Evolutionary conservation across 2,888 invertebrate genomes (phyloP).

Genomic region (Autographa pulchrina): DNA sequence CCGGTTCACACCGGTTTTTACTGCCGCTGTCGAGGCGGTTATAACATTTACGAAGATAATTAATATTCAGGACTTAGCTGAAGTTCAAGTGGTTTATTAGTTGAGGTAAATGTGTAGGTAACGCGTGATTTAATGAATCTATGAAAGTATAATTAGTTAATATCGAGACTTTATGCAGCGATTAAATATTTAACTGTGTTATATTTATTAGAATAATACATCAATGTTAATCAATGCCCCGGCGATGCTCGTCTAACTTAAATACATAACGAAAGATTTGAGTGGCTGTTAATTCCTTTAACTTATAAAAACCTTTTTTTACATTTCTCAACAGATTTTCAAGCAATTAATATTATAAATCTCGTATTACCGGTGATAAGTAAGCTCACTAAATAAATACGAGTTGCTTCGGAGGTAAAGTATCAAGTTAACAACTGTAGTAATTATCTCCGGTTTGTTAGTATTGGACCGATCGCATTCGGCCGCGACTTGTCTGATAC

Average conservation of each 20-base stretch:
- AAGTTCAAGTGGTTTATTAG: constrained; percentile 19
- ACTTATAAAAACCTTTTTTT: no score
- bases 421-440: constrained; percentile 46
- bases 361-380: not conserved
- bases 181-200: no score
- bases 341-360: not conserved
- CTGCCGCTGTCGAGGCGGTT: constrained; percentile 55
- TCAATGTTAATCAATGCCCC: no score
- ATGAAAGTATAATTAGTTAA: not conserved
- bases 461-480: constrained; percentile 34
- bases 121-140: not conserved
- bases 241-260: no score
- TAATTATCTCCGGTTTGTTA: constrained; percentile 38
- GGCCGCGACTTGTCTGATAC: not conserved
- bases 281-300: no score
- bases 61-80: constrained; percentile 17
- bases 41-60: constrained; percentile 63
- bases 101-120: not conserved
- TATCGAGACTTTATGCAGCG: no score
- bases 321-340: no score
- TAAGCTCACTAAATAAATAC: not conserved
- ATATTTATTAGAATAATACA: no score
- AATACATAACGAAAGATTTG: no score
- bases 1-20: constrained; percentile 64
- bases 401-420: not conserved